phyloP scores from a whole-genome alignment of 2,113 vertebrate genomes.

The Crotalus tigris region DNA sequence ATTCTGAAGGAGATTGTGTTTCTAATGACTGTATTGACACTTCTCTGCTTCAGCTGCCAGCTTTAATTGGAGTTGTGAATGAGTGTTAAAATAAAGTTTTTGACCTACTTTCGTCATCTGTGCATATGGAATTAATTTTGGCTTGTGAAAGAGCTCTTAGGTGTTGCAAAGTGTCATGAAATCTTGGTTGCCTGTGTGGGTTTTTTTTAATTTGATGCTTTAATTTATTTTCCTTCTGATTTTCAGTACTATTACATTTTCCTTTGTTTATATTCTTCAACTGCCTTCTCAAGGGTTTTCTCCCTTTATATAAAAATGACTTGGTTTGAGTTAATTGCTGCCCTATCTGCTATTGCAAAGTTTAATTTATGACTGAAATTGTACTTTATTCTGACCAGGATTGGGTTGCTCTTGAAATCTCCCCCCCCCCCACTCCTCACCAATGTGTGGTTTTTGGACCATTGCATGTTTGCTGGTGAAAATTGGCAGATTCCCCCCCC shows the following conservation, averaged over 20 bases:
- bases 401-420: not conserved
- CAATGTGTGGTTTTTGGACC: not conserved
- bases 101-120: conserved; percentile 32
- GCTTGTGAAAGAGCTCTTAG: conserved; percentile 18
- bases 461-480: not conserved
- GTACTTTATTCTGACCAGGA: not conserved
- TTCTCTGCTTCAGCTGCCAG: not conserved
- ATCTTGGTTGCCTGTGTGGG: conserved; percentile 9
- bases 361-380: not conserved
- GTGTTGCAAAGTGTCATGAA: conserved; percentile 37
- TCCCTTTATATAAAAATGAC: not conserved
- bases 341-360: not conserved
- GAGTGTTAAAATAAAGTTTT: conserved; percentile 5
- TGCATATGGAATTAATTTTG: accelerated
- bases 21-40: not conserved
- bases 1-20: not conserved
- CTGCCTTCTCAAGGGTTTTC: not conserved
- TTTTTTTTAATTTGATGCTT: conserved; percentile 33
- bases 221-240: not conserved
- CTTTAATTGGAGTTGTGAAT: conserved; percentile 15
- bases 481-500: not conserved
- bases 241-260: not conserved
- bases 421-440: not conserved
- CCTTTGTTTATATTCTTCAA: accelerated
- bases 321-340: not conserved